Conservation (phyloP, 1,140 invertebrate genomes). For the Medauroidea extradentata region DNA sequence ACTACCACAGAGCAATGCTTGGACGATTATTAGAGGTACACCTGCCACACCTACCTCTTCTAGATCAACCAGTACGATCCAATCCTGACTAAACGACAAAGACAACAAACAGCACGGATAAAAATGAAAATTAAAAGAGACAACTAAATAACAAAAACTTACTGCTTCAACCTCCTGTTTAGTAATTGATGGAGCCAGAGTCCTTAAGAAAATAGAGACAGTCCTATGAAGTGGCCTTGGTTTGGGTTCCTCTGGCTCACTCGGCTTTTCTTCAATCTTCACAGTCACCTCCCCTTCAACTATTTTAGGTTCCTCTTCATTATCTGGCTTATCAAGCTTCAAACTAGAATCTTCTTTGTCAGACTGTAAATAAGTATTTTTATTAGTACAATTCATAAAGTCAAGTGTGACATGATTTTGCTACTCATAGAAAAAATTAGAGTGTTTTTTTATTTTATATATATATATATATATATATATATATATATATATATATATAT, state of each 20-base stretch:
- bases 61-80: no score
- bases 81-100: no score
- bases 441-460: no score
- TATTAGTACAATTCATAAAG: neutral
- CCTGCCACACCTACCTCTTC: no score
- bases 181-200: conserved; percentile 92
- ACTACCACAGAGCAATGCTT: no score
- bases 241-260: conserved; percentile 44
- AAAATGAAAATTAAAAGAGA: no score
- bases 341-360: conserved; percentile 16
- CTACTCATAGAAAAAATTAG: no score
- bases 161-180: conserved; percentile 96
- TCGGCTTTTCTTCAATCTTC: conserved; percentile 23
- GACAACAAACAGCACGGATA: no score
- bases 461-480: no score
- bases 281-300: conserved; percentile 28
- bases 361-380: conserved; percentile 3
- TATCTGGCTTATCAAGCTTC: conserved; percentile 27
- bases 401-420: neutral
- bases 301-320: conserved; percentile 35
- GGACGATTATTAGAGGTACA: no score
- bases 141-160: no score
- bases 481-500: no score
- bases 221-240: conserved; percentile 82
- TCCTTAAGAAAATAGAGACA: conserved; percentile 93